Percentiles rank a stretch among this genome's conserved stretches.
These are phyloP conservation scores for Tigriopus californicus DNA, from an alignment of 2,888 invertebrate species.

Conservation along the genomic window DNA sequence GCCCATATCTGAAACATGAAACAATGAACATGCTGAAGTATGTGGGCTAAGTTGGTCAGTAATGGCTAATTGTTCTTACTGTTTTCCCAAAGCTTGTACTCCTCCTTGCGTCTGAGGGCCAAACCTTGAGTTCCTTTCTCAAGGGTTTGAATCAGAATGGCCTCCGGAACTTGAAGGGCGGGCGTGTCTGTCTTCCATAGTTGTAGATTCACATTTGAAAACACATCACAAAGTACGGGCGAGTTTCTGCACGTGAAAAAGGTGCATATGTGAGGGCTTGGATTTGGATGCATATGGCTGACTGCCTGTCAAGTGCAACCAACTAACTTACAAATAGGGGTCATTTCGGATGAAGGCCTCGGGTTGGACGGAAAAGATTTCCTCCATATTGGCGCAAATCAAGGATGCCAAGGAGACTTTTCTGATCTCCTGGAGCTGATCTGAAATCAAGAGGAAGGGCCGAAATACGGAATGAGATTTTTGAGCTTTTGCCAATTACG, in stretches of 20 bases:
- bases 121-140: slow-evolving; percentile 59
- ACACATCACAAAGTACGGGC: slow-evolving; percentile 13
- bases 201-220: slow-evolving; percentile 6
- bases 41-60: not conserved
- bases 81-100: slow-evolving; percentile 57
- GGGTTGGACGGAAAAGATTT: slow-evolving; percentile 18
- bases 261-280: too few species aligned
- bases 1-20: slow-evolving; percentile 41
- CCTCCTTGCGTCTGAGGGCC: slow-evolving; percentile 50
- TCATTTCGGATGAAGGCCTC: slow-evolving; percentile 20
- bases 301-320: not conserved
- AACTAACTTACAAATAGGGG: slow-evolving; percentile 34
- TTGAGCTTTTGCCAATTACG: too few species aligned
- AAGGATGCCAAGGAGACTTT: slow-evolving; percentile 21
- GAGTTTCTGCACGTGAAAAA: slow-evolving; percentile 11
- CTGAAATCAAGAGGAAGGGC: not conserved
- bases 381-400: slow-evolving; percentile 21
- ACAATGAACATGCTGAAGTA: not conserved
- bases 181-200: slow-evolving; percentile 13
- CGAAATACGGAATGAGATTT: not conserved
- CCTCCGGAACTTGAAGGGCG: slow-evolving; percentile 12
- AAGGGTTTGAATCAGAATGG: slow-evolving; percentile 43
- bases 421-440: slow-evolving; percentile 21
- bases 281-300: too few species aligned
- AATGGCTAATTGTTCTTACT: slow-evolving; percentile 33